Percentiles rank a stretch among this genome's conserved stretches.
phyloP scores from a whole-genome alignment of 2,113 vertebrate species.

The Copsychus sechellarum region DNA sequence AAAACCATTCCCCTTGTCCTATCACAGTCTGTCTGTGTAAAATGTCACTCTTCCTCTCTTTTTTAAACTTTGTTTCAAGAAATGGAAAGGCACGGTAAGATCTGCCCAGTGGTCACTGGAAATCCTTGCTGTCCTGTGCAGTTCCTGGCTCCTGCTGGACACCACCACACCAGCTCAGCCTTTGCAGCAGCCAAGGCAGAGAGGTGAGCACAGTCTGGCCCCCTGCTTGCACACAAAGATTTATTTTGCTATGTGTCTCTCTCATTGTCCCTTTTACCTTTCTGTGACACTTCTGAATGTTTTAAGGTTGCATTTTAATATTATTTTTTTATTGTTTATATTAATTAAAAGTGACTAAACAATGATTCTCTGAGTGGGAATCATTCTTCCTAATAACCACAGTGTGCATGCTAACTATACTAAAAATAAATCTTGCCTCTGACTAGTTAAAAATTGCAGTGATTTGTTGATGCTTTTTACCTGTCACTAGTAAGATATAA shows the following conservation, averaged over 20 bases:
- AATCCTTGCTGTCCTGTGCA: not conserved
- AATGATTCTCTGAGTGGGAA: constrained; percentile 66
- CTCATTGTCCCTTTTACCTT: not conserved
- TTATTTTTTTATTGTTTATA: not conserved
- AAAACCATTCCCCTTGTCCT: not conserved
- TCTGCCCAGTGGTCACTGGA: not conserved
- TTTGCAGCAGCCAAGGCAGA: not conserved
- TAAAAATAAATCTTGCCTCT: constrained; percentile 64
- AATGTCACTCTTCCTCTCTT: not conserved
- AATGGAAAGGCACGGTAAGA: no score
- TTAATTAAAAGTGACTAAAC: constrained; percentile 70
- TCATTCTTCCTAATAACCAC: constrained; percentile 64
- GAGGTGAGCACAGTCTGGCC: not conserved
- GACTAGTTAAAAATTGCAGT: constrained; percentile 66
- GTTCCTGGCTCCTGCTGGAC: not conserved
- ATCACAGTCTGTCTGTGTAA: no score
- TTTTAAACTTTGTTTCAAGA: not conserved
- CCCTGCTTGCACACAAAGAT: not conserved
- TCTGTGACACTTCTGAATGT: constrained; percentile 19
- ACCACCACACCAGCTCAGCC: not conserved
- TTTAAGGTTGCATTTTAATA: not conserved
- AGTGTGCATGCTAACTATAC: constrained; percentile 47
- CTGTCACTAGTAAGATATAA: constrained; percentile 71
- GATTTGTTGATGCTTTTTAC: constrained; percentile 75
- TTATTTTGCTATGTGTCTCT: not conserved